Evolutionary conservation across 2,888 invertebrate species (phyloP).

Genomic region (Bibio marci): DNA sequence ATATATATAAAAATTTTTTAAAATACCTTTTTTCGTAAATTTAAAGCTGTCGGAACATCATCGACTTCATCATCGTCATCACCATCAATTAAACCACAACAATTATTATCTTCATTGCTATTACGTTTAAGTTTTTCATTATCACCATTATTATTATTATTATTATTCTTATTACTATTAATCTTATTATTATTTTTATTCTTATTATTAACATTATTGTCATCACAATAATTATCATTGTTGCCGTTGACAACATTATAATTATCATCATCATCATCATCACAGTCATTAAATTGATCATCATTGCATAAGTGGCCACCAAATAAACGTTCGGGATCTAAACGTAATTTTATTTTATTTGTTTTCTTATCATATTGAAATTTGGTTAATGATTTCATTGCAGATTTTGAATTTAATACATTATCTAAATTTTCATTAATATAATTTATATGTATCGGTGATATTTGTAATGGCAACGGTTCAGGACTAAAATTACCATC

Average conservation of each 20-base stretch:
- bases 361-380: too few relatives aligned
- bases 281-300: background rate
- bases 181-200: too few relatives aligned
- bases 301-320: background rate
- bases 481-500: slow-evolving; percentile 43
- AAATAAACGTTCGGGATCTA: background rate
- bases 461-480: slow-evolving; percentile 25
- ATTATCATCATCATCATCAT: slow-evolving; percentile 2
- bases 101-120: slow-evolving; percentile 1
- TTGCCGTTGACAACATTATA: background rate
- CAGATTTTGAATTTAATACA: slow-evolving; percentile 6
- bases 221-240: too few relatives aligned
- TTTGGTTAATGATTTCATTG: too few relatives aligned
- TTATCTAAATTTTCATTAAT: slow-evolving; percentile 24
- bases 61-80: background rate
- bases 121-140: too few relatives aligned
- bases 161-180: too few relatives aligned
- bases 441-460: slow-evolving; percentile 35
- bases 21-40: too few relatives aligned
- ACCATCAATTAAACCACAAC: background rate
- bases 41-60: too few relatives aligned
- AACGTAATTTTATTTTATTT: too few relatives aligned
- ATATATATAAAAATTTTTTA: too few relatives aligned
- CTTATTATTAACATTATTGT: too few relatives aligned
- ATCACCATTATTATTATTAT: too few relatives aligned